Percentiles rank a stretch among this genome's conserved stretches.
phyloP scores from a whole-genome alignment of 2,888 invertebrate genomes.

The Dolichomitus sp. region DNA sequence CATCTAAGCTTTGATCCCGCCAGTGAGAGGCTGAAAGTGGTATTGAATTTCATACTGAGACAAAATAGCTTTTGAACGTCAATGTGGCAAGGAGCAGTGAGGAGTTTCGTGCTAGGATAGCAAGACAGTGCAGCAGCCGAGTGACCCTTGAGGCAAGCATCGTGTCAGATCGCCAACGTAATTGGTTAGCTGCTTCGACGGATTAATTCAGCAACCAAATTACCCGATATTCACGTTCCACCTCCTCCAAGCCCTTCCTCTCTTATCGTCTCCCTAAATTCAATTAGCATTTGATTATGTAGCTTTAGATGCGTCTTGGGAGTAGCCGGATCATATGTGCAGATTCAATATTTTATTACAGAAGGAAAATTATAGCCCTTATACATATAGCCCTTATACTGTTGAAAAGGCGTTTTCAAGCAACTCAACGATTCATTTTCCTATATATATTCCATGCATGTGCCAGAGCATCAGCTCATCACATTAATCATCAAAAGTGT shows the following conservation, averaged over 20 bases:
- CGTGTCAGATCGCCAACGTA: slow-evolving; percentile 45
- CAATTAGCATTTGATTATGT: slow-evolving; percentile 53
- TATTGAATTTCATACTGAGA: slow-evolving; percentile 53
- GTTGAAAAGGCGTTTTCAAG: not conserved
- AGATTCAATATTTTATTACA: not conserved
- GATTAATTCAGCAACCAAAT: slow-evolving; percentile 51
- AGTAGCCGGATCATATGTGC: not conserved
- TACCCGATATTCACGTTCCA: slow-evolving; percentile 33
- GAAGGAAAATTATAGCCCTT: not conserved
- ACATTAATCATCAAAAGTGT: slow-evolving; percentile 14
- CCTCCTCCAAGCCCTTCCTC: not conserved
- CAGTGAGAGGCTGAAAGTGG: not conserved
- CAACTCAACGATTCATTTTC: not conserved
- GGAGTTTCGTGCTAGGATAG: not conserved
- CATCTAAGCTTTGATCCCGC: slow-evolving; percentile 43
- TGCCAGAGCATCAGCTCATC: not conserved
- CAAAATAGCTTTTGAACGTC: slow-evolving; percentile 49
- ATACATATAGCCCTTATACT: not conserved
- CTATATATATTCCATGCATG: not conserved
- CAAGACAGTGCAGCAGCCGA: not conserved
- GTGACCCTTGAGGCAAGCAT: slow-evolving; percentile 28
- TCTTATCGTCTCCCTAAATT: slow-evolving; percentile 34
- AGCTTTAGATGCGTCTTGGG: not conserved
- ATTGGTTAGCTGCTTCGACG: slow-evolving; percentile 53
- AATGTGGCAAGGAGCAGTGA: not conserved